Base-by-base conservation (phyloP, 2,113 vertebrate genomes). In the Drymodes brunneopygia region DNA sequence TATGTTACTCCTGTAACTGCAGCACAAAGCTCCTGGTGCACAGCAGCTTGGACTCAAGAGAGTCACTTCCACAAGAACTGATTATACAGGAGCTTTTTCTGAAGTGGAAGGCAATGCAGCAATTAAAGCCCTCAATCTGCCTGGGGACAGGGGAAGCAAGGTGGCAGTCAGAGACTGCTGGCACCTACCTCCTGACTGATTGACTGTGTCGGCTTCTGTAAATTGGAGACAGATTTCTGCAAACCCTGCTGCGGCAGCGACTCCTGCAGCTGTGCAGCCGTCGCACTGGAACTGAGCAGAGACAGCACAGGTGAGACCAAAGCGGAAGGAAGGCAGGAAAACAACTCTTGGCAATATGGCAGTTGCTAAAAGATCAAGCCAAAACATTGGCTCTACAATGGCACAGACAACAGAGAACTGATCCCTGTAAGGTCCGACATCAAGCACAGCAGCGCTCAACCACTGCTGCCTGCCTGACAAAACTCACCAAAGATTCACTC, bases 161-260 rank as follows among this genome's bases (percentile, higher is more conserved):
- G 72, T 14, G 16, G 7, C 66, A 21, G 56, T 36, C 71, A 60
- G 65, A 72, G 31, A 45, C n/a, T 1, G 7, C 31, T 27, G 53
- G 44, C 14, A 81, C 98, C 60, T 86, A 99, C 99, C 99, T 99
- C 99, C 98, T 98, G 99, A 98, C 97, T 99, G 98, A 97, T 98
- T 97, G 98, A 98, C 97, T 98, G 98, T 97, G 98, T 98, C 98
- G 98, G 98, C 92, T 99, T 99, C 99, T 99, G 99, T 98, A 99
- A 99, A 99, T 98, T 99, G 99, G 99, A 99, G 98, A 99, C 99
- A 98, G 99, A 99, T 97, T 99, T 99, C 99, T 99, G 99, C 98
- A 98, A 99, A 99, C 98, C 99, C 99, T 97, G 99, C 99, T 98
- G 99, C 95, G 98, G 99, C 99, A 98, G 99, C 99, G 87, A 99